Evolutionary conservation across 2,113 vertebrate species (phyloP).

Genomic region (Phalacrocorax carbo): DNA sequence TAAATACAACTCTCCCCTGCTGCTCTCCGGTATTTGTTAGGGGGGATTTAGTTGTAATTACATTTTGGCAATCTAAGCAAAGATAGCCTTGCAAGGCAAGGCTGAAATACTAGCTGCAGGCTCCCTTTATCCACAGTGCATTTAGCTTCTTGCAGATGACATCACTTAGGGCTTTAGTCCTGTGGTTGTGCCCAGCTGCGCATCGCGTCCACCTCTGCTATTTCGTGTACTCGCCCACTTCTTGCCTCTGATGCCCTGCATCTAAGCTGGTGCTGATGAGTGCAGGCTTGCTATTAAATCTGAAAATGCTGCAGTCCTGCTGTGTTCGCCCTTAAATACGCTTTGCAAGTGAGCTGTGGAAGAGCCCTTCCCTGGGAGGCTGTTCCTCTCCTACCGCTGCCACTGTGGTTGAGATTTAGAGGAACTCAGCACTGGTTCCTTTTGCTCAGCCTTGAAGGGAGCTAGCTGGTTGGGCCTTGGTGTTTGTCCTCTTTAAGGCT

Average conservation of each 20-base stretch:
- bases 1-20: conserved; percentile 52
- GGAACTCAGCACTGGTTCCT: background rate
- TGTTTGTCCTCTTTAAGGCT: background rate
- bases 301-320: background rate
- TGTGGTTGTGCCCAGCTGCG: conserved; percentile 40
- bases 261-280: background rate
- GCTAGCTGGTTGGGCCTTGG: background rate
- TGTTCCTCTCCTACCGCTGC: background rate
- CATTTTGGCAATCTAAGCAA: conserved; percentile 52
- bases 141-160: conserved; percentile 59
- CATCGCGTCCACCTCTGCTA: background rate
- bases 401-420: background rate
- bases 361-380: background rate
- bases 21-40: conserved; percentile 54
- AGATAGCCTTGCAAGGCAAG: conserved; percentile 35
- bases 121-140: conserved; percentile 13
- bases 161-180: conserved; percentile 44
- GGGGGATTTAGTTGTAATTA: conserved; percentile 61
- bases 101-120: conserved; percentile 48
- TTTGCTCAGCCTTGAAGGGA: background rate
- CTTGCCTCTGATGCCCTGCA: background rate
- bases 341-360: background rate
- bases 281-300: conserved; percentile 10
- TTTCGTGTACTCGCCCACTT: conserved; percentile 9
- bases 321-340: background rate